Evolutionary conservation across 2,113 vertebrate species (phyloP), one percentile per base, ranked within the genome.

Genomic region (Psilopsiagon aymara): DNA sequence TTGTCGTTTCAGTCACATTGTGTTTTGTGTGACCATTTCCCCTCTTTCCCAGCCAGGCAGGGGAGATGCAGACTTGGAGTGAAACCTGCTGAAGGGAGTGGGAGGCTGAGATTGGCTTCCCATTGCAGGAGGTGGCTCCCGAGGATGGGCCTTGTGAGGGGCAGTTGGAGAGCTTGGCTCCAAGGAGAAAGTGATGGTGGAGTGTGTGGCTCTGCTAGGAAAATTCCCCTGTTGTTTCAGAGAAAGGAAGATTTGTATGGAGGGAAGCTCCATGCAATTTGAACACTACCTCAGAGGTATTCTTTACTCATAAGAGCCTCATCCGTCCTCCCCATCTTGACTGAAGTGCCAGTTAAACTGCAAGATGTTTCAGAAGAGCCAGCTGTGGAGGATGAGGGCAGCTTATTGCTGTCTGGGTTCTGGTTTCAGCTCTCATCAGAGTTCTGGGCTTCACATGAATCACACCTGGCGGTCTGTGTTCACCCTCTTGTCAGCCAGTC

Each of bases 41-140:
- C 96, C 95, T 95, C 92, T 97, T 98, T 98, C 98, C 98, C 97
- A 98, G 97, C 92, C 95, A 64, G 79, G 86, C 85, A 91, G 94
- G 93, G 88, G 87, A 80, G 95, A 76, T 81, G 60, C 94, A 94
- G 35, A 87, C 82, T 33, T 91, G 28, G 41, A 96, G 87, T 18
- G 43, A 53, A 57, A 52, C 24, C 44, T 1, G 3, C 69, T 51
- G 68, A 14, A 68, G 53, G 76, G 1, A 1, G 66, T 2, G 1
- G 76, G 85, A 39, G 81, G 44, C 11, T 31, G 78, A 74, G 60
- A 44, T 1, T 9, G 52, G 43, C 35, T 91, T 74, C 44, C 83
- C 55, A 7, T 23, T 43, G 60, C 90, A 63, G 67, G n/a, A 53
- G 28, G 43, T 29, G 31, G n/a, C 60, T 92, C 20, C 71, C 2